These are phyloP conservation scores for Mesorhabditis sp. DNA, from an alignment of 2,888 invertebrate genomes.

Conservation along the genomic window DNA sequence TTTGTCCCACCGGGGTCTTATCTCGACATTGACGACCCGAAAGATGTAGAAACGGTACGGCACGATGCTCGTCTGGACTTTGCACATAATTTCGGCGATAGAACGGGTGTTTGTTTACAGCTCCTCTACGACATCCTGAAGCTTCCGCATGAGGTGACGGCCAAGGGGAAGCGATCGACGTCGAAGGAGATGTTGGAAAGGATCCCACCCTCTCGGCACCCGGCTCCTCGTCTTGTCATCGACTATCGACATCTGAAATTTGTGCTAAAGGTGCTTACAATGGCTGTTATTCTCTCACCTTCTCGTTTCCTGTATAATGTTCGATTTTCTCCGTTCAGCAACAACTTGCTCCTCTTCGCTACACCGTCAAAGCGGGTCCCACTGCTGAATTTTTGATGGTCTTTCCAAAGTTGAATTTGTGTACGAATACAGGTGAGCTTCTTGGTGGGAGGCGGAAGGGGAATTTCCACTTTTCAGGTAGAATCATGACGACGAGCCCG, in stretches of 20 bases:
- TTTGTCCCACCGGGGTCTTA: not conserved
- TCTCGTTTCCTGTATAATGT: too few relatives aligned
- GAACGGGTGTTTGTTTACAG: not conserved
- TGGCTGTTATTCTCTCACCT: too few relatives aligned
- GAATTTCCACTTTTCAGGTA: too few relatives aligned
- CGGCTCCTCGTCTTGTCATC: constrained; percentile 29
- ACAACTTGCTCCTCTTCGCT: too few relatives aligned
- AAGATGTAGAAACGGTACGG: not conserved
- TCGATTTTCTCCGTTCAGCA: too few relatives aligned
- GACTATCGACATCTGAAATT: not conserved
- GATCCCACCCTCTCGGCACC: not conserved
- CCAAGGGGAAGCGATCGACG: constrained; percentile 6
- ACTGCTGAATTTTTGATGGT: too few relatives aligned
- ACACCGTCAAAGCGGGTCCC: too few relatives aligned
- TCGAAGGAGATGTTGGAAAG: not conserved
- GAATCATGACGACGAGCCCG: too few relatives aligned
- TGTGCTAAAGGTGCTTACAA: too few relatives aligned
- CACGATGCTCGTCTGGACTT: not conserved
- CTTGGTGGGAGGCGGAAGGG: too few relatives aligned
- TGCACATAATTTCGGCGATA: not conserved
- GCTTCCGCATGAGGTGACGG: not conserved
- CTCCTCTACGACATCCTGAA: not conserved
- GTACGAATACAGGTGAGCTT: too few relatives aligned
- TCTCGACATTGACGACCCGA: not conserved
- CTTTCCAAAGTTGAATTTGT: too few relatives aligned